Evolutionary conservation across 2,888 invertebrate genomes (phyloP), one percentile per base, ranked within the genome.

Genomic region (Ariolimax columbianus): DNA sequence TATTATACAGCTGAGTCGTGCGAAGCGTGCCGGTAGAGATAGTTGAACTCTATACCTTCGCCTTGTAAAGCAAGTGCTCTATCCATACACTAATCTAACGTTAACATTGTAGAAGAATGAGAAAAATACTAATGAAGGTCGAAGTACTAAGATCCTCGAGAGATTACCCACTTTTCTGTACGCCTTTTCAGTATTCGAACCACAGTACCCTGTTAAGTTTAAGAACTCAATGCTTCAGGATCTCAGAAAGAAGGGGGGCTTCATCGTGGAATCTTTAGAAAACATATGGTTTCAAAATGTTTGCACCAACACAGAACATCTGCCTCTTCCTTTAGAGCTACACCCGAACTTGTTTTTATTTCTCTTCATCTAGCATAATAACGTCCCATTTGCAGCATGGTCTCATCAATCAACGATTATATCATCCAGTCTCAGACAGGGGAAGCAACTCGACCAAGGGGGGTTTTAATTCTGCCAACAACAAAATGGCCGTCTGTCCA

Each of bases 211-310:
- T 0, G 1, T 36, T 6, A 9, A 47, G 68, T 36, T 26, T 36
- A 14, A 36, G 68, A 68, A 19, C 68, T 33, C 36, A 68, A n/a
- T n/a, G 47, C 17, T 47, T 11, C 47, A 47, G 23, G 19, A 3
- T 55, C 55, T 7, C 23, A 17, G 17, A 23, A 40, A 23, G 30
- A 40, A 73, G 43, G n/a, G 11, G 30, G 11, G n/a, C 14, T 73
- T 30, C 43, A 73, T 73, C n/a, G 43, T 47, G 30, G 40, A 70
- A 47, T 43, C 73, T 47, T 47, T 73, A 23, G n/a, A 73, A 43
- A 73, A 47, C 73, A 73, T 73, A 73, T 73, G 73, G 73, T 47
- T 73, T 73, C 26, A 73, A 73, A 73, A 73, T 73, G 73, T 73
- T 40, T 73, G 73, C 73, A 73, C 73, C 73, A 43, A 47, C 73